Percentiles rank a stretch among this genome's conserved stretches.
Evolutionary conservation across 1,140 invertebrate genomes (phyloP).

Genomic region (Brachionus plicatilis): DNA sequence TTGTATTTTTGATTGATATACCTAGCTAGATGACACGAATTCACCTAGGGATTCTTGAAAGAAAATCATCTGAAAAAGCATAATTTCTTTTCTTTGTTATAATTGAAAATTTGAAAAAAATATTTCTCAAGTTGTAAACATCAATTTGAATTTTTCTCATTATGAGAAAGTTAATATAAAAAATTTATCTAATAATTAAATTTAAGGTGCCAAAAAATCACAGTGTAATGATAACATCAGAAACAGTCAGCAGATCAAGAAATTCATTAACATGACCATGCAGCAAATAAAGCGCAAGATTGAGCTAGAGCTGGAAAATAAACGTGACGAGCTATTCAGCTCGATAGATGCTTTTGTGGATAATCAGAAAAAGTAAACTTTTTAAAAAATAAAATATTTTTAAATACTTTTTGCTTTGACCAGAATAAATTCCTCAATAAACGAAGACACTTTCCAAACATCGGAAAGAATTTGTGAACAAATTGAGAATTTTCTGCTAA

Average conservation of each 20-base stretch:
- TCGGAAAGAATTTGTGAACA: slow-evolving; percentile 24
- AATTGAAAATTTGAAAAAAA: neutral
- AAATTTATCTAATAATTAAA: too few relatives aligned
- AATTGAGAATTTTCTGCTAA: slow-evolving; percentile 31
- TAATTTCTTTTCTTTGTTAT: neutral
- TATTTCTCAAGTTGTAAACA: too few relatives aligned
- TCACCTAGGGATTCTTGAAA: neutral
- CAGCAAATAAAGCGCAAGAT: slow-evolving; percentile 35
- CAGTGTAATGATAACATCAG: slow-evolving; percentile 35
- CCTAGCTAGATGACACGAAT: neutral
- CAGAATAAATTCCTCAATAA: slow-evolving; percentile 14
- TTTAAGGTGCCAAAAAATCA: slow-evolving; percentile 20
- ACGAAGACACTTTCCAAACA: slow-evolving; percentile 37
- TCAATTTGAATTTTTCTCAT: too few relatives aligned
- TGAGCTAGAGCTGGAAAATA: slow-evolving; percentile 27
- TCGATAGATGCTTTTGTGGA: slow-evolving; percentile 33
- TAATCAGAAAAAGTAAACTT: neutral
- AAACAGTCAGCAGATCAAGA: slow-evolving; percentile 31
- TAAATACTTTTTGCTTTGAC: neutral
- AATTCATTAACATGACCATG: slow-evolving; percentile 39
- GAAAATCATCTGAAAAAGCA: neutral
- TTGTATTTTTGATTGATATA: neutral
- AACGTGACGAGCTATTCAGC: slow-evolving; percentile 27
- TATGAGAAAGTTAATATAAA: too few relatives aligned
- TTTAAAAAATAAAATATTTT: neutral